Percentiles rank a stretch among this genome's conserved stretches.
Evolutionary conservation across 2,113 vertebrate species (phyloP).

Genomic region (Otis tarda): DNA sequence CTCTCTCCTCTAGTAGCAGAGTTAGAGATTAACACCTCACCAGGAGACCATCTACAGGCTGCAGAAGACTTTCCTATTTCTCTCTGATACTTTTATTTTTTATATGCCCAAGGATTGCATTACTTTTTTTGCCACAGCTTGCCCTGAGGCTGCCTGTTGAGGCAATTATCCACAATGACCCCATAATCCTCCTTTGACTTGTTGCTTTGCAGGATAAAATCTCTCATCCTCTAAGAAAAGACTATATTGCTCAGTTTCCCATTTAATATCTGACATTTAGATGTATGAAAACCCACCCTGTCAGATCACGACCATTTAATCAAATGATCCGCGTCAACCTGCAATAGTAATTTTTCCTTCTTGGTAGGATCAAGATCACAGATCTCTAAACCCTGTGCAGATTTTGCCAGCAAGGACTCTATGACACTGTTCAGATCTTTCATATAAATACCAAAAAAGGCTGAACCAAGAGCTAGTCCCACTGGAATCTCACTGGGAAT

Average conservation of each 20-base stretch:
- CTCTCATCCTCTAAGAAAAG: neutral
- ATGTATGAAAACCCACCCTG: neutral
- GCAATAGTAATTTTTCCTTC: neutral
- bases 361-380: no score
- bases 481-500: neutral
- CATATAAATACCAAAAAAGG: neutral
- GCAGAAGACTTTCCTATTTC: neutral
- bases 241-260: neutral
- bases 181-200: neutral
- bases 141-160: neutral
- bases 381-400: neutral
- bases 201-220: neutral
- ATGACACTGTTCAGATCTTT: rapidly evolving
- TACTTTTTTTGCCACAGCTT: neutral
- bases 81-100: neutral
- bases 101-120: neutral
- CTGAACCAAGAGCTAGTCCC: neutral
- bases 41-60: neutral
- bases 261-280: neutral
- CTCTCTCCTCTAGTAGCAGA: neutral
- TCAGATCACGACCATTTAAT: neutral
- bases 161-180: neutral
- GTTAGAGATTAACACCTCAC: neutral
- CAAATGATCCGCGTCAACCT: neutral
- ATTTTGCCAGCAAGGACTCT: neutral